These are phyloP conservation scores for Poecilobothrus nobilitatus DNA, from an alignment of 2,888 invertebrate genomes.

Conservation along the genomic window DNA sequence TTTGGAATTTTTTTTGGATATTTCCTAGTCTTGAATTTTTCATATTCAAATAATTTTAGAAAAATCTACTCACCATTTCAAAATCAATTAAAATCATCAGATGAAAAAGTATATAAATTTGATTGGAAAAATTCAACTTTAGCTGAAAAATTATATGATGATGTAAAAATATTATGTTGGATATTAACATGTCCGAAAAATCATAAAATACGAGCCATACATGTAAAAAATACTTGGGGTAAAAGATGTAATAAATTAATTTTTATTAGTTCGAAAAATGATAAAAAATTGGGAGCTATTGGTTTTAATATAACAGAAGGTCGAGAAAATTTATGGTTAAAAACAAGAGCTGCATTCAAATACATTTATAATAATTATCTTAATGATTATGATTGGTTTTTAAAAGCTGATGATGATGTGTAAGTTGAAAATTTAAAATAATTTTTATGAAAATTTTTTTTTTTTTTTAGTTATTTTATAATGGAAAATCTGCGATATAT, in stretches of 20 bases:
- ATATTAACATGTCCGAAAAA: conserved; percentile 90
- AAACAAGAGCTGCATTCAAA: conserved; percentile 89
- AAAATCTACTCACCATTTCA: not conserved
- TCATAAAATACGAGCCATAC: conserved; percentile 79
- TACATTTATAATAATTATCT: conserved; percentile 77
- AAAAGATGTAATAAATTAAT: conserved; percentile 78
- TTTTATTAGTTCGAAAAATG: conserved; percentile 75
- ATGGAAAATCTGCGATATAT: conserved; percentile 91
- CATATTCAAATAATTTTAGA: not conserved
- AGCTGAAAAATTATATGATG: conserved; percentile 61
- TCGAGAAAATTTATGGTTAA: conserved; percentile 89
- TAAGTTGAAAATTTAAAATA: conserved; percentile 47
- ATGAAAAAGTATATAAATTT: conserved; percentile 28
- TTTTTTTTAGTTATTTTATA: conserved; percentile 67
- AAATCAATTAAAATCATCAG: not conserved
- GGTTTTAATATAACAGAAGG: conserved; percentile 80
- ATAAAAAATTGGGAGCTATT: conserved; percentile 65
- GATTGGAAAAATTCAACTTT: conserved; percentile 49
- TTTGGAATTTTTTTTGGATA: not conserved
- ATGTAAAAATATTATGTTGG: conserved; percentile 90
- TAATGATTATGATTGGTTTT: conserved; percentile 89
- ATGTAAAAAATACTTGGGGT: conserved; percentile 95
- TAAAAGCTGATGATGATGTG: conserved; percentile 99
- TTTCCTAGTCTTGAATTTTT: not conserved
- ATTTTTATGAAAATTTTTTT: not conserved